A percentile compares a stretch with the other conserved stretches of the same genome.
phyloP scores from a whole-genome alignment of 2,888 invertebrate species.

The Hirtodrosophila trivittata region DNA sequence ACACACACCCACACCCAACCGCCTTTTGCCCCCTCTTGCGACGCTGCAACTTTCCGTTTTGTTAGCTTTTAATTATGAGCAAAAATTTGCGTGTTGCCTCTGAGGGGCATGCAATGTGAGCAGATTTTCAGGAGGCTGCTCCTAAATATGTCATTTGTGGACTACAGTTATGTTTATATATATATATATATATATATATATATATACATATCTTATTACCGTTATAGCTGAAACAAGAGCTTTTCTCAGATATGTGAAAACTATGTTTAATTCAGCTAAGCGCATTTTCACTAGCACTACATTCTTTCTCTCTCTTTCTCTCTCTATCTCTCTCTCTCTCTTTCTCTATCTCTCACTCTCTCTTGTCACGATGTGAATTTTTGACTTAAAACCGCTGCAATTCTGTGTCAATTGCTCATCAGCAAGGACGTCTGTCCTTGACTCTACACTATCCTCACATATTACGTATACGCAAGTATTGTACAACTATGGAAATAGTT shows the following conservation, averaged over 20 bases:
- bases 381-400: conserved; percentile 64
- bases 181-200: background rate
- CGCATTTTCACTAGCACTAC: conserved; percentile 10
- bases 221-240: no score
- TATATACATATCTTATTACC: background rate
- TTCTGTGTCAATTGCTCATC: conserved; percentile 78
- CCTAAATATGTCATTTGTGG: conserved; percentile 2
- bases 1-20: background rate
- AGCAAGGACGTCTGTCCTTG: conserved; percentile 38
- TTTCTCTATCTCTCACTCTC: conserved; percentile 4
- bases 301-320: conserved; percentile 21
- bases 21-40: conserved; percentile 31
- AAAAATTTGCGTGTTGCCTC: conserved; percentile 52
- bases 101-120: conserved; percentile 57
- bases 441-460: conserved; percentile 31
- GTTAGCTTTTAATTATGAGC: conserved; percentile 81
- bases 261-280: conserved; percentile 8
- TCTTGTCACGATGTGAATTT: conserved; percentile 62
- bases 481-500: conserved; percentile 71
- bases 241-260: no score
- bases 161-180: background rate
- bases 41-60: conserved; percentile 61
- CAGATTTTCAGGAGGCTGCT: conserved; percentile 53
- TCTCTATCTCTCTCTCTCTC: conserved; percentile 19
- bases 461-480: conserved; percentile 72